phyloP scores from a whole-genome alignment of 2,888 invertebrate species.

The Muscina levida region DNA sequence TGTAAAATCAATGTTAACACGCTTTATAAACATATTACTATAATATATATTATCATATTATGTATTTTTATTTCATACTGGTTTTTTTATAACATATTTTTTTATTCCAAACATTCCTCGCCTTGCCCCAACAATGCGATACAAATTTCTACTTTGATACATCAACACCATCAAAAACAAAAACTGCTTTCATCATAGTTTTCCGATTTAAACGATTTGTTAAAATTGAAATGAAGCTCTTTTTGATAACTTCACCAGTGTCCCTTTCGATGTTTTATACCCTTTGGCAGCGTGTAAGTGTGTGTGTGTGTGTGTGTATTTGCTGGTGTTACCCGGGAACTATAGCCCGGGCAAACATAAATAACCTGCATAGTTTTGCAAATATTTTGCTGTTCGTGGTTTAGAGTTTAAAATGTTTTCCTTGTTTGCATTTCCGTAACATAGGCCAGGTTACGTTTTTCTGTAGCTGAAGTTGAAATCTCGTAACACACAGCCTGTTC shows the following conservation, averaged over 20 bases:
- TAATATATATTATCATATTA: too few relatives aligned
- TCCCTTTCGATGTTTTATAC: slow-evolving; percentile 1
- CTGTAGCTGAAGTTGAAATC: not conserved
- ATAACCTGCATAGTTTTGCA: slow-evolving; percentile 34
- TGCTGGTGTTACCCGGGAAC: not conserved
- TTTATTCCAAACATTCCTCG: too few relatives aligned
- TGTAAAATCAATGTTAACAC: too few relatives aligned
- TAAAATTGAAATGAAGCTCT: slow-evolving; percentile 10
- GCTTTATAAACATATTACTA: too few relatives aligned
- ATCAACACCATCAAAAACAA: too few relatives aligned
- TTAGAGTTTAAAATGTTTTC: slow-evolving; percentile 32
- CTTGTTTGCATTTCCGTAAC: slow-evolving; percentile 32
- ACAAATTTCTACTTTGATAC: too few relatives aligned
- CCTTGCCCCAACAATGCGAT: too few relatives aligned
- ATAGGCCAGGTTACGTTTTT: slow-evolving; percentile 17
- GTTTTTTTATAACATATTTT: too few relatives aligned
- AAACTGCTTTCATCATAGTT: not conserved
- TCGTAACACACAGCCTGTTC: not conserved
- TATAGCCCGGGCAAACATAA: slow-evolving; percentile 3
- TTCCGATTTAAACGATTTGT: not conserved
- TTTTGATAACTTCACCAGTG: slow-evolving; percentile 10
- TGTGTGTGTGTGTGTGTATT: not conserved
- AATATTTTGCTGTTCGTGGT: slow-evolving; percentile 34
- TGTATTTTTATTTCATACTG: too few relatives aligned
- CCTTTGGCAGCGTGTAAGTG: not conserved